Percentiles rank a stretch among this genome's conserved stretches.
These are phyloP conservation scores for Podarcis lilfordi DNA, from an alignment of 2,797 vertebrate species.

Conservation along the genomic window DNA sequence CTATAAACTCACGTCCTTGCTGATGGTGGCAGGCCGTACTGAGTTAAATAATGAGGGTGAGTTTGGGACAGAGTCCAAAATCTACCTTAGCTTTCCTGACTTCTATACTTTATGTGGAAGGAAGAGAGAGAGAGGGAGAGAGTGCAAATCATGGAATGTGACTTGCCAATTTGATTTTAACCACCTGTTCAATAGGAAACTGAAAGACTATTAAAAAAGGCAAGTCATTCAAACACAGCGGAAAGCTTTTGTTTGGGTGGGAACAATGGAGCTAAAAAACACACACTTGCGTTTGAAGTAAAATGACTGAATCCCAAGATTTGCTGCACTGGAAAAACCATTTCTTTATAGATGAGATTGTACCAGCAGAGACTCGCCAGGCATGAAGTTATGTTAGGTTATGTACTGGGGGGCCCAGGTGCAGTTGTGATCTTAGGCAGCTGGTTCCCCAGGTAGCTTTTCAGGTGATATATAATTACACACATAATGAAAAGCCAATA, in stretches of 20 bases:
- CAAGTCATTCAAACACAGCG: not conserved
- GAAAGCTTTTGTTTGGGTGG: not conserved
- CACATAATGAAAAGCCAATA: not conserved
- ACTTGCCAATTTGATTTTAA: not conserved
- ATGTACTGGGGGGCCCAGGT: not conserved
- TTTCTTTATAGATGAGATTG: not conserved
- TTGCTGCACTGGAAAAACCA: not conserved
- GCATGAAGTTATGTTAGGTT: not conserved
- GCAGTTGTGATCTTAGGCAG: not conserved
- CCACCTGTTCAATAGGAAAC: not conserved
- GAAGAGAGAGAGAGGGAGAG: not conserved
- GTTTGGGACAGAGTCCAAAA: not conserved
- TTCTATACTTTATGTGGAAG: not conserved
- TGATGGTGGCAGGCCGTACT: constrained; percentile 24
- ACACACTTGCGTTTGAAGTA: not conserved
- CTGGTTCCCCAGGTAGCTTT: not conserved
- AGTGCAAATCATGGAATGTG: not conserved
- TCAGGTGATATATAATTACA: not conserved
- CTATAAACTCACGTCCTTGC: constrained; percentile 28
- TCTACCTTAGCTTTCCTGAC: not conserved
- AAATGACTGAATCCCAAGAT: not conserved
- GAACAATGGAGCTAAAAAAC: not conserved
- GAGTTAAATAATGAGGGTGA: not conserved
- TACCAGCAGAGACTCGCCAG: not conserved
- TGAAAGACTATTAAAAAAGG: not conserved